A percentile compares a stretch with the other conserved stretches of the same genome.
Evolutionary conservation across 2,888 invertebrate genomes (phyloP).

Genomic region (Dryocosmus kuriphilus): DNA sequence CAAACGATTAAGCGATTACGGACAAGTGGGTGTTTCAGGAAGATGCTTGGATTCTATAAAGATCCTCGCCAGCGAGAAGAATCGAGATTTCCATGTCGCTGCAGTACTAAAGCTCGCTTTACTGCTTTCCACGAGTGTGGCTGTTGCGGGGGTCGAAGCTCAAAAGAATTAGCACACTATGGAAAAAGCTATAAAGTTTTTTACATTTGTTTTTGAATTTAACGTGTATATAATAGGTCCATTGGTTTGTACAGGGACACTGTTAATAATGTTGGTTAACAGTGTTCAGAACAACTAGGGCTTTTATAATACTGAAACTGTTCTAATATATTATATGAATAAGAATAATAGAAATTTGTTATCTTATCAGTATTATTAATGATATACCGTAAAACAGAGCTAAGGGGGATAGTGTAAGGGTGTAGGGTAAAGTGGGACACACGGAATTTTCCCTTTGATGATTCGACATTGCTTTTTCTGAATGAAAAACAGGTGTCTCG

Average conservation of each 20-base stretch:
- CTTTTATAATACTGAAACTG: too few relatives aligned
- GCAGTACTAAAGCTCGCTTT: slow-evolving; percentile 26
- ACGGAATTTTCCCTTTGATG: too few relatives aligned
- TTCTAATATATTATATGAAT: too few relatives aligned
- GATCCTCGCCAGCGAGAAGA: slow-evolving; percentile 20
- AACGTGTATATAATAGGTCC: not conserved
- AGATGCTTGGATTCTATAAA: slow-evolving; percentile 38
- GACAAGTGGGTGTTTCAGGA: slow-evolving; percentile 34
- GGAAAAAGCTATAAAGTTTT: slow-evolving; percentile 14
- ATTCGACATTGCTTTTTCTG: too few relatives aligned
- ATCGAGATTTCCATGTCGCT: slow-evolving; percentile 37
- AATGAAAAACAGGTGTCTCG: too few relatives aligned
- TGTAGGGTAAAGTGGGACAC: too few relatives aligned
- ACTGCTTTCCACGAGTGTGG: slow-evolving; percentile 21
- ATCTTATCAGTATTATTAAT: too few relatives aligned
- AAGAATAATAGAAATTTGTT: too few relatives aligned
- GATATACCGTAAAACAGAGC: too few relatives aligned
- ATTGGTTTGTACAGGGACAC: not conserved
- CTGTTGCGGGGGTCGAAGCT: slow-evolving; percentile 13
- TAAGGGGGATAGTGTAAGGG: too few relatives aligned
- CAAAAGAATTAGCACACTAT: slow-evolving; percentile 21
- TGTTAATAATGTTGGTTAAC: too few relatives aligned
- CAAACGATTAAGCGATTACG: slow-evolving; percentile 47
- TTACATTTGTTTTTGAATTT: not conserved
- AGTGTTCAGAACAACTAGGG: too few relatives aligned